Base-by-base conservation (phyloP, 1,140 invertebrate species). In the Pteromalus puparum region DNA sequence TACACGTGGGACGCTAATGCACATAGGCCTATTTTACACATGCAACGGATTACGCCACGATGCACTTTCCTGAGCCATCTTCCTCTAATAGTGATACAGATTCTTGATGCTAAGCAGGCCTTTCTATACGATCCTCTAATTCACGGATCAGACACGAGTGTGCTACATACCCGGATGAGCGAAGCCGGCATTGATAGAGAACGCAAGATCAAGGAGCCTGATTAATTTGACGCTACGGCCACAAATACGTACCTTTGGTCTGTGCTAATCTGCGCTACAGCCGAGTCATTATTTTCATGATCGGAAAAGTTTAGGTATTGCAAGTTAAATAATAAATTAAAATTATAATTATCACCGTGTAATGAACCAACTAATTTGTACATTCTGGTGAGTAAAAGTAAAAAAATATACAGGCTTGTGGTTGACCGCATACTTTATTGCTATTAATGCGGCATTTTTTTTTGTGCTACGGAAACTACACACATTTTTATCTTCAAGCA, bases 1-100 rank as follows among this genome's bases (percentile, higher is more conserved):
- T 86, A 82, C 84, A 88, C 84, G 87, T 87, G 87, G 85, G 79
- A 86, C 28, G 75, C 26, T 67, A 65, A 77, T 80, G 81, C 38
- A 79, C n/a, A 18, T 5, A 5, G 18, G 87, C 78, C 86, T 87
- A 87, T 82, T 87, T 87, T 87, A 88, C 86, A 88, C 82, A 89
- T 88, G 87, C 86, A 88, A 86, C 81, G 82, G 86, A 87, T 89
- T 90, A 86, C 87, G 79, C 79, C 87, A 89, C n/a, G 28, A 78
- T 81, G 76, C 83, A 86, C 34, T 82, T 81, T 77, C 67, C 30
- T 65, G 15, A 77, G 70, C 78, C 88, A 88, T 90, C 87, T 88
- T 88, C 86, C 74, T 80, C 67, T 85, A 82, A 48, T 81, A 86
- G 82, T 88, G 86, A 87, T 90, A 89, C 87, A 89, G 81, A 88